Conservation (phyloP, 2,797 vertebrate genomes). For the Acrossocheilus wenchowensis region DNA sequence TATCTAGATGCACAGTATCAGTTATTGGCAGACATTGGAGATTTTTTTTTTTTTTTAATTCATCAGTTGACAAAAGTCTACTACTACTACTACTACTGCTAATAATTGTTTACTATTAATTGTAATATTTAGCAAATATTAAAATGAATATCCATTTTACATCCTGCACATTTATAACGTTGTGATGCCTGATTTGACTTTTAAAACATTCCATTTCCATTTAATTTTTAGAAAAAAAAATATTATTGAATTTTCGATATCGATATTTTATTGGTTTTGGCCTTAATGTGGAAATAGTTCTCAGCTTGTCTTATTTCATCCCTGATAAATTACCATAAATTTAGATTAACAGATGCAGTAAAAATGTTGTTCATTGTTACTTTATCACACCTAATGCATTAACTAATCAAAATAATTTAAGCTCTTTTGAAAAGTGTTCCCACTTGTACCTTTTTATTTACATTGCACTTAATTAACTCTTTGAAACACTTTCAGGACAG, state of each 20-base stretch:
- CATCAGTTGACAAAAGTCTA: not conserved
- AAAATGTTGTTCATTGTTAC: not conserved
- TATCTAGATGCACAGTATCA: too few species aligned
- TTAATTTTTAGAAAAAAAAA: not conserved
- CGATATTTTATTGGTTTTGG: not conserved
- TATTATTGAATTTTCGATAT: not conserved
- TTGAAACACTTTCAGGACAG: not conserved
- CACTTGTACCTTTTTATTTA: not conserved
- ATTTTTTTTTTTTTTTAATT: too few species aligned
- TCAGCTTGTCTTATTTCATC: not conserved
- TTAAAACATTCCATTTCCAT: too few species aligned
- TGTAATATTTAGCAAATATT: not conserved
- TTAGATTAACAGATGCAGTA: not conserved
- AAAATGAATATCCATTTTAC: not conserved
- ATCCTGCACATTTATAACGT: not conserved
- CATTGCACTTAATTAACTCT: not conserved
- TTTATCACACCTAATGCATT: not conserved
- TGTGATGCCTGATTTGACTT: too few species aligned
- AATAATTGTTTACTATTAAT: not conserved
- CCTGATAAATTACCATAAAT: not conserved
- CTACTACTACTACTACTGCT: too few species aligned
- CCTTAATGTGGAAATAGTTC: too few species aligned
- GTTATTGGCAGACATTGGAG: too few species aligned
- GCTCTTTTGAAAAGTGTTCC: not conserved
- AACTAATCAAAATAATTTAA: not conserved